Evolutionary conservation across 2,888 invertebrate species (phyloP).

Genomic region (Thera obeliscata): DNA sequence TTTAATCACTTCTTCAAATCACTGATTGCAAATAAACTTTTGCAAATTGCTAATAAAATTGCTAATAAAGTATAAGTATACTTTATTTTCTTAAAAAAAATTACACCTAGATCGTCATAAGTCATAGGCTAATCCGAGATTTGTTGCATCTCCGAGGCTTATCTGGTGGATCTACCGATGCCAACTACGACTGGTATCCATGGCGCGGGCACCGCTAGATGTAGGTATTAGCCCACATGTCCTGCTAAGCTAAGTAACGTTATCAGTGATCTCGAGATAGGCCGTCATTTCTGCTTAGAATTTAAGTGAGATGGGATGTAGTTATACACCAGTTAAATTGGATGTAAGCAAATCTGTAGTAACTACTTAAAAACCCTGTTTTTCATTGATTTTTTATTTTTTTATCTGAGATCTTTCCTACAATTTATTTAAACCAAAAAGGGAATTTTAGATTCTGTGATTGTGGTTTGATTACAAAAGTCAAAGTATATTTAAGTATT

Average conservation of each 20-base stretch:
- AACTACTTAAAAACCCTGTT: no score
- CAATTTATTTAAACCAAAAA: no score
- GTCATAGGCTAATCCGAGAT: slow-evolving; percentile 43
- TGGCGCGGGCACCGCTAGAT: slow-evolving; percentile 58
- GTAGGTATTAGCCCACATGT: slow-evolving; percentile 63
- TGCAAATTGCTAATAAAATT: no score
- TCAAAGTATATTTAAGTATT: no score
- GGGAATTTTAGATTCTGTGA: no score
- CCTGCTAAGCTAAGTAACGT: slow-evolving; percentile 60
- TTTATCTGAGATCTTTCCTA: no score
- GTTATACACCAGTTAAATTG: neutral
- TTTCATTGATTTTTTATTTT: no score
- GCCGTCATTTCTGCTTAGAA: slow-evolving; percentile 72
- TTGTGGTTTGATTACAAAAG: no score
- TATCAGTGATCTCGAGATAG: slow-evolving; percentile 68
- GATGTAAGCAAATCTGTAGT: no score
- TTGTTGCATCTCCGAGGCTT: slow-evolving; percentile 54
- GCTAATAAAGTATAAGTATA: no score
- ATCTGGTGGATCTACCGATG: slow-evolving; percentile 61
- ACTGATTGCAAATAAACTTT: no score
- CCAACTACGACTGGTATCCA: slow-evolving; percentile 41
- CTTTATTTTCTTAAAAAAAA: neutral
- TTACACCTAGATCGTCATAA: slow-evolving; percentile 4
- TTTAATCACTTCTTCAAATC: no score
- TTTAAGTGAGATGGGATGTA: slow-evolving; percentile 59